Evolutionary conservation across 2,797 vertebrate species (phyloP).

Genomic region (Otolemur crassicaudatus): DNA sequence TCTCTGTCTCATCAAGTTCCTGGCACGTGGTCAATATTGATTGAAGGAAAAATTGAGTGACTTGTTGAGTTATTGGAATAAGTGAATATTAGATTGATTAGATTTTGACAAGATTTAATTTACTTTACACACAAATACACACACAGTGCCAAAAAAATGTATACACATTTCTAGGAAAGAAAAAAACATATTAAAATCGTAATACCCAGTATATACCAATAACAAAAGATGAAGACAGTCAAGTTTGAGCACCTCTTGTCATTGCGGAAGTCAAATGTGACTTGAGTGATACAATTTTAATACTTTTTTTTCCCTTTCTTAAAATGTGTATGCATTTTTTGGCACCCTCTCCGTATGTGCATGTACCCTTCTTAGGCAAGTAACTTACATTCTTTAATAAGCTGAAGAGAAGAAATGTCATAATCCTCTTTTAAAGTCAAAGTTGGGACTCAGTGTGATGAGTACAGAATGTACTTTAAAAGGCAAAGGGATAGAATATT

Average conservation of each 20-base stretch:
- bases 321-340: too few relatives aligned
- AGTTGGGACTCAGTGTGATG: neutral
- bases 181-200: too few relatives aligned
- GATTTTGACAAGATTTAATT: constrained; percentile 38
- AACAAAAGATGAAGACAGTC: too few relatives aligned
- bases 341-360: too few relatives aligned
- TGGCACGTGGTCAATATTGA: constrained; percentile 11
- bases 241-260: too few relatives aligned
- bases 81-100: neutral
- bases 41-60: constrained; percentile 5
- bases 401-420: neutral
- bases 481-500: neutral
- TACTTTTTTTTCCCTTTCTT: too few relatives aligned
- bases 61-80: constrained; percentile 44
- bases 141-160: too few relatives aligned
- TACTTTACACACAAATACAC: neutral
- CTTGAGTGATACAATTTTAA: too few relatives aligned
- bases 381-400: constrained; percentile 55
- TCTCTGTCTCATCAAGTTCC: neutral
- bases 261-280: too few relatives aligned
- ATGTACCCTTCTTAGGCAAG: neutral
- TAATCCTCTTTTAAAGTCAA: constrained; percentile 55
- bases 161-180: too few relatives aligned
- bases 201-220: too few relatives aligned
- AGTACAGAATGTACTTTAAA: constrained; percentile 59